Conservation (phyloP, 2,113 vertebrate genomes). For the Panthera uncia region DNA sequence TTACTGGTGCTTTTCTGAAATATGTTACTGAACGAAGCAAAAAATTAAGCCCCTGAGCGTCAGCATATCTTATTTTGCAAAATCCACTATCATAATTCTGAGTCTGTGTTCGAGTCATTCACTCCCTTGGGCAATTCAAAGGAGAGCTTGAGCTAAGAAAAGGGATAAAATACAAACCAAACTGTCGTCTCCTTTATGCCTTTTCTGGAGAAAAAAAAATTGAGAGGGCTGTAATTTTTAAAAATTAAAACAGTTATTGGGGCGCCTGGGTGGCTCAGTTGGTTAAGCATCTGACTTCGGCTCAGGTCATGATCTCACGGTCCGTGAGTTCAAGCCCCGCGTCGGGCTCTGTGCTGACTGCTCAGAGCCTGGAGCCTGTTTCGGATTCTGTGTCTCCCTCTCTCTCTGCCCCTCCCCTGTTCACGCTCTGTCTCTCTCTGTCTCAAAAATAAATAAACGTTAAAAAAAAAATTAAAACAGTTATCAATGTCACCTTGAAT, state of each 20-base stretch:
- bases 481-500: background rate
- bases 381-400: too few species aligned
- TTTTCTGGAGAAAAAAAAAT: conserved; percentile 26
- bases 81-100: background rate
- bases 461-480: background rate
- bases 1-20: conserved; percentile 22
- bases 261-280: too few species aligned
- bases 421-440: too few species aligned
- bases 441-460: too few species aligned
- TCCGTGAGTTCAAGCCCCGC: too few species aligned
- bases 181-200: background rate
- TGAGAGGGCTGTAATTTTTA: background rate
- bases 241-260: background rate
- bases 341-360: too few species aligned
- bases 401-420: too few species aligned
- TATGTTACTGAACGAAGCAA: conserved; percentile 16
- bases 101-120: background rate
- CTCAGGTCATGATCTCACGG: too few species aligned
- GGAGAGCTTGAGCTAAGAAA: background rate
- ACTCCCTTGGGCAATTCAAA: conserved; percentile 23
- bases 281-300: too few species aligned
- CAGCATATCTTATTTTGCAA: background rate
- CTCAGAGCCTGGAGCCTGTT: too few species aligned
- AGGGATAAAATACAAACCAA: background rate
- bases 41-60: background rate